Percentiles rank a stretch among this genome's conserved stretches.
phyloP scores from a whole-genome alignment of 1,140 invertebrate species.

The Microplitis mediator region DNA sequence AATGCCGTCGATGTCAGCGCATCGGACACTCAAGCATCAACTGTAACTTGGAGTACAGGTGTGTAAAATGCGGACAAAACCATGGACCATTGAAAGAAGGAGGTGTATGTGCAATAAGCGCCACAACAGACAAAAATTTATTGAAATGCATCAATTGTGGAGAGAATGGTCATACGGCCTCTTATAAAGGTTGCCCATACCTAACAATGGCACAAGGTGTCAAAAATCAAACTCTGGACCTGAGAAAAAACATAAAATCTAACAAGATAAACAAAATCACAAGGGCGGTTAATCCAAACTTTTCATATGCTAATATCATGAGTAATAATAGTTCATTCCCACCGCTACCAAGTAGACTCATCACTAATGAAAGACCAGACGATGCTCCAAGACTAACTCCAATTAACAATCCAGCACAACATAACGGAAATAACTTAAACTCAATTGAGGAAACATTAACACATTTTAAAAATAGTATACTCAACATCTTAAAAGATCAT shows the following conservation, averaged over 20 bases:
- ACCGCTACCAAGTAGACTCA: too few species aligned
- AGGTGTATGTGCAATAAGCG: not conserved
- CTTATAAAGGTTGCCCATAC: constrained; percentile 29
- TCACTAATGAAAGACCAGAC: too few species aligned
- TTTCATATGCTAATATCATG: too few species aligned
- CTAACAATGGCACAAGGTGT: constrained; percentile 7
- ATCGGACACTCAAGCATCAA: constrained; percentile 12
- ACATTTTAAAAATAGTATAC: too few species aligned
- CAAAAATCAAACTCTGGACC: not conserved
- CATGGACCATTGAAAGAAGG: constrained; percentile 22
- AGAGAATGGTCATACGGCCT: constrained; percentile 26
- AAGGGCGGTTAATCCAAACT: not conserved
- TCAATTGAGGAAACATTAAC: too few species aligned
- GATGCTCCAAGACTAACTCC: too few species aligned
- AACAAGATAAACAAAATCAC: not conserved
- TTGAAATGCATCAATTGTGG: constrained; percentile 28
- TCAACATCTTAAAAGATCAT: too few species aligned
- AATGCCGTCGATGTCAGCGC: constrained; percentile 22
- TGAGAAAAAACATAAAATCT: not conserved
- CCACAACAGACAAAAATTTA: not conserved
- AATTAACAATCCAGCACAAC: too few species aligned
- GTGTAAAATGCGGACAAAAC: constrained; percentile 18
- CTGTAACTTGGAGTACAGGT: constrained; percentile 4
- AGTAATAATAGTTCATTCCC: too few species aligned
- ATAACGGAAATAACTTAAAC: too few species aligned